Conservation (phyloP, 2,797 vertebrate genomes). For the Chromis chromis region DNA sequence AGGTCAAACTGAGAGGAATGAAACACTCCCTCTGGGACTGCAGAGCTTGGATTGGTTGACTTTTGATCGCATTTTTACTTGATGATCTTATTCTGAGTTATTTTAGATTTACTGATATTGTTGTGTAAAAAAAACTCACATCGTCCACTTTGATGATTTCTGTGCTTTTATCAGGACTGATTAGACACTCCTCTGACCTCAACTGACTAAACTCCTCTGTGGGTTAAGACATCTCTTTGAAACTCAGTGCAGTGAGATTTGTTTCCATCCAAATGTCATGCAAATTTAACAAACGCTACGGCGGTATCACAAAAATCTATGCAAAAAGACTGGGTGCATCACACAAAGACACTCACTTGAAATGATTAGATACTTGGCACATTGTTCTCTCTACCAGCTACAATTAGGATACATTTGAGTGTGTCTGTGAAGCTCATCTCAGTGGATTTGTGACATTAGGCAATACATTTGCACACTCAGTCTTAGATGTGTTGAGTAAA, state of each 20-base stretch:
- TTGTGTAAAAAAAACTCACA: background rate
- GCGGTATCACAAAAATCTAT: background rate
- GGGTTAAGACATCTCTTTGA: background rate
- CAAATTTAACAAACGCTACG: conserved; percentile 2
- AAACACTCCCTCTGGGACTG: conserved; percentile 5
- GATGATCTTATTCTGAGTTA: background rate
- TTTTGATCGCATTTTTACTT: background rate
- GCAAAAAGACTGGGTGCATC: background rate
- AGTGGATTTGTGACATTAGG: background rate
- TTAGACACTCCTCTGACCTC: no score
- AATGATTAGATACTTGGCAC: background rate
- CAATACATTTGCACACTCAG: no score
- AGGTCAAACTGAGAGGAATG: conserved; percentile 21
- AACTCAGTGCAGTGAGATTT: conserved; percentile 4
- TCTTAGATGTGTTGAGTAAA: no score
- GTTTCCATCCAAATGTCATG: conserved; percentile 29
- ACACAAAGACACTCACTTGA: background rate
- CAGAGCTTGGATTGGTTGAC: conserved; percentile 6
- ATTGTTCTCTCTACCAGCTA: background rate
- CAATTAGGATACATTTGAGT: background rate
- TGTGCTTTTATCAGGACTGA: conserved; percentile 1
- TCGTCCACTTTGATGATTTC: background rate
- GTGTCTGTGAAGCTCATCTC: background rate
- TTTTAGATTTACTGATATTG: background rate
- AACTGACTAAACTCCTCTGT: no score